Evolutionary conservation across 2,113 vertebrate genomes (phyloP).

Genomic region (Arenaria interpres): DNA sequence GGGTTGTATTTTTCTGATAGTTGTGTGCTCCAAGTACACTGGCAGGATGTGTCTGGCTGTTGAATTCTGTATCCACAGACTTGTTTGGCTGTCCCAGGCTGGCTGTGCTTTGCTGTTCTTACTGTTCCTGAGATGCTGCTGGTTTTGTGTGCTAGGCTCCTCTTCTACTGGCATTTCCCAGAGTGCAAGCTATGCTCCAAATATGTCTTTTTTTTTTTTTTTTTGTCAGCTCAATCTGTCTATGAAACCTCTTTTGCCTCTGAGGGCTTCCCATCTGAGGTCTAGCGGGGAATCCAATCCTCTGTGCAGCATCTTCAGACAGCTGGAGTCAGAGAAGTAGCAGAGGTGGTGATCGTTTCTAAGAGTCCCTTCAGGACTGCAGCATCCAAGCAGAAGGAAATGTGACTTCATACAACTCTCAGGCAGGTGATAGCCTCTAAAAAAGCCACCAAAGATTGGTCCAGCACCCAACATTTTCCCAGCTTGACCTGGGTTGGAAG

Average conservation of each 20-base stretch:
- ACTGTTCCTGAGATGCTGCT: background rate
- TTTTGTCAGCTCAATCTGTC: background rate
- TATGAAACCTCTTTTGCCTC: background rate
- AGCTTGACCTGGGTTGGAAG: background rate
- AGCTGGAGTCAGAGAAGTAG: background rate
- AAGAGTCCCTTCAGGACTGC: background rate
- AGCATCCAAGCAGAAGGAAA: background rate
- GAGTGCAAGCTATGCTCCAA: background rate
- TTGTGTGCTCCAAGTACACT: background rate
- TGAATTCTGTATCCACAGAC: conserved; percentile 1
- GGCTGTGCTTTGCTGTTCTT: background rate
- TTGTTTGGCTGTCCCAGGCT: conserved; percentile 5
- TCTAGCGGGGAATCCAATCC: background rate
- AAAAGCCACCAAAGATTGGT: background rate
- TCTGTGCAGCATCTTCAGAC: background rate
- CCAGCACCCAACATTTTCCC: rapidly evolving
- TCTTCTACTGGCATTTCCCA: background rate
- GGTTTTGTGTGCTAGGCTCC: background rate
- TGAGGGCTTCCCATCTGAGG: background rate
- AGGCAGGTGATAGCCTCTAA: background rate
- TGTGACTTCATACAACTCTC: background rate
- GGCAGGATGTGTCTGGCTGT: background rate
- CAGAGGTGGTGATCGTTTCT: rapidly evolving
- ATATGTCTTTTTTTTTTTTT: background rate
- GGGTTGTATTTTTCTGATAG: background rate